phyloP scores from a whole-genome alignment of 2,113 vertebrate genomes.

The Myanophis thanlyinensis region DNA sequence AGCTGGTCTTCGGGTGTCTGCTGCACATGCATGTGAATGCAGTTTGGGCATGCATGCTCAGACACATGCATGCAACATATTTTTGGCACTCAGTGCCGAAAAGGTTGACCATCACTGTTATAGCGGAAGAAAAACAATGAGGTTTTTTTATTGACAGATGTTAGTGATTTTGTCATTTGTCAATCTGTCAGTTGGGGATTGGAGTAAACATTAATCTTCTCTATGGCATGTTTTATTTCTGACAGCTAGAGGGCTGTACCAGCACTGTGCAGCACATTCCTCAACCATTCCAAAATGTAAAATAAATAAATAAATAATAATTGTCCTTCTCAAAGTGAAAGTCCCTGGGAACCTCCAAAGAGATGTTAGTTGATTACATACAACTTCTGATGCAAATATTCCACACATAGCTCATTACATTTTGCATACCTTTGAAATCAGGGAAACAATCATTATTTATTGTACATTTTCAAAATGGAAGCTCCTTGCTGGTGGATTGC shows the following conservation, averaged over 20 bases:
- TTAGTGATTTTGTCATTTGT: neutral
- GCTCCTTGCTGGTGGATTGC: neutral
- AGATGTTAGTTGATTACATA: neutral
- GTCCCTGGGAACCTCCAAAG: neutral
- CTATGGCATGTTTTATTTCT: neutral
- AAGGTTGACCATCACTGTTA: no score
- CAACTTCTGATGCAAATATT: neutral
- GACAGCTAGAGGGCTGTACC: neutral
- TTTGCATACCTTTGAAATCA: neutral
- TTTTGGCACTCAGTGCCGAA: no score
- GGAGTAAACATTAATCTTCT: neutral
- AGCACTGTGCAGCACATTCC: neutral
- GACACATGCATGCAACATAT: no score
- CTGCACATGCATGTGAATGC: no score
- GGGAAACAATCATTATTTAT: neutral
- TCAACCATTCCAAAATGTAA: neutral
- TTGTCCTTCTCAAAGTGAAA: neutral
- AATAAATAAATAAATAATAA: neutral
- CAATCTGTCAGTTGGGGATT: neutral
- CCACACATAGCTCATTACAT: neutral
- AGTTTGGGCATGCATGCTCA: no score
- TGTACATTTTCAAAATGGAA: neutral
- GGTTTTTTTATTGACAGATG: neutral
- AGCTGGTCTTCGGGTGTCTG: no score
- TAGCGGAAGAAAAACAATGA: neutral